Base-by-base conservation (phyloP, 2,797 vertebrate genomes). In the Leptodactylus fallax region DNA sequence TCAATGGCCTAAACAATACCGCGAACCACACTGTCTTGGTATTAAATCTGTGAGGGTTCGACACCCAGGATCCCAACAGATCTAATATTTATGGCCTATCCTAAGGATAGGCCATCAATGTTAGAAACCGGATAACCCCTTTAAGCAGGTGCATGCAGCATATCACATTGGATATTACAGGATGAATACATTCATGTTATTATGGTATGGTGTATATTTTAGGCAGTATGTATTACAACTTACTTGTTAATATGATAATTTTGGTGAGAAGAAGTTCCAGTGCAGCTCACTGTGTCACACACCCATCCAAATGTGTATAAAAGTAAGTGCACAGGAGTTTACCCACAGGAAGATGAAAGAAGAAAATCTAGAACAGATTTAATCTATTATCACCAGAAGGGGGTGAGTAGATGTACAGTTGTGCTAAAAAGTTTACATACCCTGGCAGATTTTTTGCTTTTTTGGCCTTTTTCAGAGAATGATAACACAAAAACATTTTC, bases 261-360 rank as follows among this genome's bases (percentile, higher is more conserved):
- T 25, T 16, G 8, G 3, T 2, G 6, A 19, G 19, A 23, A 51
- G n/a, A 65, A 25, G 3, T 10, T n/a, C 0, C n/a, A 51, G 0
- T 19, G 17, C 36, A 65, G 79, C 80, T 12, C 81, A 60, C 72
- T n/a, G 27, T 87, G 72, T 79, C 77, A 83, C 58, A 82, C 11
- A 56, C 71, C 23, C 27, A 49, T 78, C 12, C 72, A 45, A 83
- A 83, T 83, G 60, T 10, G 6, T n/a, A 69, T 69, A 14, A 16
- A 12, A 77, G 27, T 56, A 47, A 45, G n/a, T 53, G 27, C 81
- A 11, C 8, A n/a, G 14, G 14, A 83, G 19, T 8, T 58, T 81
- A 49, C 63, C 60, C 27, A 76, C 71, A 61, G 55, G 19, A 6
- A 76, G 27, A 85, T 49, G 13, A 77, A 76, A 85, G 55, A 6